These are phyloP conservation scores for Tricholaema leucomelas DNA, from an alignment of 2,113 vertebrate species.

Conservation along the genomic window DNA sequence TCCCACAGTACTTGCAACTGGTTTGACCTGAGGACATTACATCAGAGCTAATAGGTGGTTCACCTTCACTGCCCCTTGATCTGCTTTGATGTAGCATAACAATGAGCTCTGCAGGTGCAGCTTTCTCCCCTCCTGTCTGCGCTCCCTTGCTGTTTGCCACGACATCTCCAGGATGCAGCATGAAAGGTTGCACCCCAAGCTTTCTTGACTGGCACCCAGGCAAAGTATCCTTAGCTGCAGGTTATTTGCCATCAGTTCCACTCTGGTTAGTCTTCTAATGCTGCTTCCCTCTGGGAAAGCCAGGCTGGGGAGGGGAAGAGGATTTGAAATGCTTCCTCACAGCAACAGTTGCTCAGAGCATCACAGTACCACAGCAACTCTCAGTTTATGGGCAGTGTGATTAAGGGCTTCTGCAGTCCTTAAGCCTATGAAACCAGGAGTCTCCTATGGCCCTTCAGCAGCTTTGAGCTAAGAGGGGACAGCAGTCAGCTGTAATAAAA, in stretches of 20 bases:
- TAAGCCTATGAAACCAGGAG: not conserved
- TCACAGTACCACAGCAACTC: not conserved
- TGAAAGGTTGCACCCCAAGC: not conserved
- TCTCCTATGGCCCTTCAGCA: not conserved
- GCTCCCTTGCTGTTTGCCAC: accelerated
- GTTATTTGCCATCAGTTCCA: not conserved
- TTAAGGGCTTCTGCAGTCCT: not conserved
- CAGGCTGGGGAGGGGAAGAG: not conserved
- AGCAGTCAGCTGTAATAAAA: not conserved
- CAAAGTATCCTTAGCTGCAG: not conserved
- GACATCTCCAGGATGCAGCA: accelerated
- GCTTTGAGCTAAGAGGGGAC: not conserved
- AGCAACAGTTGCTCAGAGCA: not conserved
- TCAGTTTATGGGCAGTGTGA: not conserved
- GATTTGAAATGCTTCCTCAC: not conserved
- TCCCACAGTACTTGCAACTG: not conserved
- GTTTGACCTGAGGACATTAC: not conserved
- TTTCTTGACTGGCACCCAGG: not conserved
- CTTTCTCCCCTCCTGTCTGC: not conserved
- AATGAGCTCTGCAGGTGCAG: not conserved
- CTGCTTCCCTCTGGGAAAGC: not conserved
- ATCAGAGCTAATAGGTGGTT: not conserved
- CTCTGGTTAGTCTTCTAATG: not conserved
- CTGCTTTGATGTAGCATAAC: not conserved
- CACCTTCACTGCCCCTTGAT: accelerated